Evolutionary conservation across 2,113 vertebrate species (phyloP).

Genomic region (Chiloscyllium plagiosum): DNA sequence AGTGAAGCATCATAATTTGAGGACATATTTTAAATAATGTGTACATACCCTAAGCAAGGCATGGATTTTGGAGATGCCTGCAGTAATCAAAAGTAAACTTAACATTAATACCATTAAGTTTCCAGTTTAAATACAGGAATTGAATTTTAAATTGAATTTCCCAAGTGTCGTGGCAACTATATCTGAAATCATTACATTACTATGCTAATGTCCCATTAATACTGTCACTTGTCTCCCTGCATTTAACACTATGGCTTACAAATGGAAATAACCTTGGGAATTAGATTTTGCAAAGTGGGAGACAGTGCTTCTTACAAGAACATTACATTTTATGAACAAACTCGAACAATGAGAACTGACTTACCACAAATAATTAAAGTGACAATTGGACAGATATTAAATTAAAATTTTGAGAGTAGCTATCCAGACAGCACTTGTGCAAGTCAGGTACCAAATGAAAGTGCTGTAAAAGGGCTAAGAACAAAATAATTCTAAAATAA

Average conservation of each 20-base stretch:
- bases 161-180: neutral
- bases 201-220: neutral
- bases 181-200: neutral
- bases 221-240: neutral
- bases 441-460: neutral
- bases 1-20: neutral
- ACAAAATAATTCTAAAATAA: constrained; percentile 11
- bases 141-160: neutral
- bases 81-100: neutral
- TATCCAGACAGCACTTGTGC: neutral
- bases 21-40: neutral
- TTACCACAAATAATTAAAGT: neutral
- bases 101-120: neutral
- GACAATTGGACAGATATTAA: neutral
- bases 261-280: neutral
- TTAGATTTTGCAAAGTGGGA: neutral
- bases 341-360: neutral
- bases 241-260: constrained; percentile 8
- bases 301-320: neutral
- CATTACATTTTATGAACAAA: neutral
- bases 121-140: neutral
- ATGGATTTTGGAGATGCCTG: neutral
- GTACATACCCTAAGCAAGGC: neutral
- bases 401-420: neutral
- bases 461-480: neutral